Evolutionary conservation across 2,888 invertebrate species (phyloP).

Genomic region (Protophormia terraenovae): DNA sequence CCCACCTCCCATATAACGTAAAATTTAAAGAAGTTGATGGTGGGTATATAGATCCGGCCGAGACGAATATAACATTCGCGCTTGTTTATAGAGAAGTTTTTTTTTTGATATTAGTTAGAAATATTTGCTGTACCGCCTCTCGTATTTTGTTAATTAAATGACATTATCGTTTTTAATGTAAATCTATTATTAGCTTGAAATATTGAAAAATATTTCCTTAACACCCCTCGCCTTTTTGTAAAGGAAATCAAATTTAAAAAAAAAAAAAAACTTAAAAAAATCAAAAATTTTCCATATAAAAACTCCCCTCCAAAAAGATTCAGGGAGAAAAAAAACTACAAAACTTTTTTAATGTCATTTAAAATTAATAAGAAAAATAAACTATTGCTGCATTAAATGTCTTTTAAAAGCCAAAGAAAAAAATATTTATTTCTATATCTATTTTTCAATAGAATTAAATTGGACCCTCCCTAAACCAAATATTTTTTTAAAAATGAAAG

Average conservation of each 20-base stretch:
- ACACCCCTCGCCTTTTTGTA: not conserved
- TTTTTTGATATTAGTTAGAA: too few species aligned
- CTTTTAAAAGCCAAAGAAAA: constrained; percentile 19
- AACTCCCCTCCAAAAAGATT: not conserved
- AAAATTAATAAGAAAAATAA: constrained; percentile 39
- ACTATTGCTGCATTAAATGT: constrained; percentile 34
- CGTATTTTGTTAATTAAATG: too few species aligned
- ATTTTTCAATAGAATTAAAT: constrained; percentile 27
- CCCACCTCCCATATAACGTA: too few species aligned
- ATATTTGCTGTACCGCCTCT: too few species aligned
- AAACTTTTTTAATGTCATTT: constrained; percentile 30
- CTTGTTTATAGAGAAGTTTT: too few species aligned
- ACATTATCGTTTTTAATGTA: too few species aligned
- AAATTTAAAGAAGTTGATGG: too few species aligned
- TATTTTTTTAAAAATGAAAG: not conserved
- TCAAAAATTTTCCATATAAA: constrained; percentile 5
- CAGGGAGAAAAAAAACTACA: not conserved
- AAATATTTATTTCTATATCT: not conserved
- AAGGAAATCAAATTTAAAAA: not conserved
- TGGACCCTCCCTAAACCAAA: constrained; percentile 11
- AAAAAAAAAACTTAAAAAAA: not conserved
- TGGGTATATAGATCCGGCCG: too few species aligned
- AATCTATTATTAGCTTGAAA: not conserved
- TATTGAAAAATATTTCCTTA: not conserved
- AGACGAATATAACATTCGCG: too few species aligned